Conservation (phyloP, 23 tunicate genomes). For the Corella eumyota region DNA sequence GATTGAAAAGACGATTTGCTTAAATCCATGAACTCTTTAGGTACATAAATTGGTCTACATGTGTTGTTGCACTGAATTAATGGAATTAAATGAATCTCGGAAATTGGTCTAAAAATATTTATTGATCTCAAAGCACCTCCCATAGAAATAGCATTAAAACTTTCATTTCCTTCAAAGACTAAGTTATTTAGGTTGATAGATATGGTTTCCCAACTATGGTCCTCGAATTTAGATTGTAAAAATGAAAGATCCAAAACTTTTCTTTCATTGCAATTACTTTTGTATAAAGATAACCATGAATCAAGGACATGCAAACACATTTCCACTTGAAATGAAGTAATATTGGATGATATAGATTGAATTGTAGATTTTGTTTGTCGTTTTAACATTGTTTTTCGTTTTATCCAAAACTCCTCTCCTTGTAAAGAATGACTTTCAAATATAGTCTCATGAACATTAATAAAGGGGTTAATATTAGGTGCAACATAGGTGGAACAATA, state of each 20-base stretch:
- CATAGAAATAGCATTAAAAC: conserved; percentile 15
- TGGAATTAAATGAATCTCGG: conserved; percentile 2
- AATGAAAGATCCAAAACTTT: conserved; percentile 36
- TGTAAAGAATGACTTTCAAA: conserved; percentile 18
- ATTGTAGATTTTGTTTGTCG: conserved; percentile 12
- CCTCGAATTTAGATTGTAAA: neutral
- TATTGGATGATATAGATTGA: neutral
- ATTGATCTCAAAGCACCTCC: conserved; percentile 22
- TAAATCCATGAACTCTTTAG: too few relatives aligned
- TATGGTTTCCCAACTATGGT: neutral
- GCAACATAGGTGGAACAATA: neutral
- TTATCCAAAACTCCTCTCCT: conserved; percentile 31
- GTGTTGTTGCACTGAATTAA: conserved; percentile 14
- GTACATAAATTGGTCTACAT: conserved; percentile 3
- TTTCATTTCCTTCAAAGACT: conserved; percentile 9
- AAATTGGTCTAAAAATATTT: conserved; percentile 13
- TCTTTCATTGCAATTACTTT: neutral
- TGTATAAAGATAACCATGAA: conserved; percentile 32
- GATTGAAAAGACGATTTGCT: too few relatives aligned
- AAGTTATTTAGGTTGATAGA: conserved; percentile 2
- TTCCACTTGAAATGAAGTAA: conserved; percentile 20
- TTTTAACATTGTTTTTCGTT: conserved; percentile 21
- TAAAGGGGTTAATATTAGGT: neutral
- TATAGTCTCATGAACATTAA: neutral
- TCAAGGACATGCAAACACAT: conserved; percentile 28